Conservation (phyloP, 2,797 vertebrate species). For the Helostoma temminkii region DNA sequence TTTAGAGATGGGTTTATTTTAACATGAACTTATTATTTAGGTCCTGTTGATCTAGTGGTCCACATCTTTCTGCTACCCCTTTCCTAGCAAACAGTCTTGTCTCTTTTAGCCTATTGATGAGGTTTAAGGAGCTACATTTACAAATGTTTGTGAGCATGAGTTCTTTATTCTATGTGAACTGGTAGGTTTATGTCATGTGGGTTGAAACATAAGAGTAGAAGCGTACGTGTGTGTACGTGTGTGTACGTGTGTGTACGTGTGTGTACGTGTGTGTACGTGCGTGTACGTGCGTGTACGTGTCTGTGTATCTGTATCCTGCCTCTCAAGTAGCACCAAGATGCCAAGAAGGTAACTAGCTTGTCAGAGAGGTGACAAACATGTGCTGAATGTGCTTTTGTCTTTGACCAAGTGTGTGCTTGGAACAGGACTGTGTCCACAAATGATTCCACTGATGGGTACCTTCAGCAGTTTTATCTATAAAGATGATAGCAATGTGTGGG, state of each 20-base stretch:
- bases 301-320: slow-evolving; percentile 17
- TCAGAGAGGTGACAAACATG: slow-evolving; percentile 51
- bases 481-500: slow-evolving; percentile 66
- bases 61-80: slow-evolving; percentile 31
- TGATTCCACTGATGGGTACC: slow-evolving; percentile 38
- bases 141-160: slow-evolving; percentile 1
- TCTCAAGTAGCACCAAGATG: slow-evolving; percentile 58
- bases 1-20: slow-evolving; percentile 54
- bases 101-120: background rate
- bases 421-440: slow-evolving; percentile 21
- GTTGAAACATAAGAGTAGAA: slow-evolving; percentile 10
- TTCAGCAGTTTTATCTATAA: slow-evolving; percentile 48
- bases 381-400: slow-evolving; percentile 48
- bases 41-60: slow-evolving; percentile 35
- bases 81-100: background rate
- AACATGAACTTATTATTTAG: slow-evolving; percentile 40
- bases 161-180: background rate
- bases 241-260: background rate
- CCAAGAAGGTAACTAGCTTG: slow-evolving; percentile 59
- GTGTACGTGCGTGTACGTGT: background rate
- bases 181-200: slow-evolving; percentile 1
- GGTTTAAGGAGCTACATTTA: background rate
- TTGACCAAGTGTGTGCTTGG: slow-evolving; percentile 25
- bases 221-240: background rate
- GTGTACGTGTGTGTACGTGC: background rate